These are phyloP conservation scores for Cotesia vestalis DNA, from an alignment of 1,140 invertebrate genomes.

Conservation along the genomic window DNA sequence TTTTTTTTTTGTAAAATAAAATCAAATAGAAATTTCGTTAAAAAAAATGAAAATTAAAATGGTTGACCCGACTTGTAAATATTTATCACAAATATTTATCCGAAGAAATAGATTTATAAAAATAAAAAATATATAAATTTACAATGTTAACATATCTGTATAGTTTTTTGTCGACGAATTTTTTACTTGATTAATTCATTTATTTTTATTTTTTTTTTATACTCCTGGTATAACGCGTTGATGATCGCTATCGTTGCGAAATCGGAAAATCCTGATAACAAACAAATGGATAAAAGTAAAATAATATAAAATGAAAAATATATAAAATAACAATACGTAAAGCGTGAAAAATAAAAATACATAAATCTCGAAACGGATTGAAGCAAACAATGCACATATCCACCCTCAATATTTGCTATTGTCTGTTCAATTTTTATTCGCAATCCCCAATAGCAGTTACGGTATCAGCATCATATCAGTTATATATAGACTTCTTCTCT, in stretches of 20 bases:
- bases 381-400: conserved; percentile 25
- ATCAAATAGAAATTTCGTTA: not conserved
- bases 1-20: too few relatives aligned
- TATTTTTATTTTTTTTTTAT: not conserved
- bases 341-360: conserved; percentile 17
- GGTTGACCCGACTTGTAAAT: too few relatives aligned
- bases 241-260: not conserved
- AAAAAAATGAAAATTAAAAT: too few relatives aligned
- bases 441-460: conserved; percentile 21
- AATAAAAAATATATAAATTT: too few relatives aligned
- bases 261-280: conserved; percentile 10
- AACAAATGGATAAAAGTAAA: conserved; percentile 5
- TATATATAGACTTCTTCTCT: not conserved
- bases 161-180: too few relatives aligned
- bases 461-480: not conserved
- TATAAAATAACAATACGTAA: conserved; percentile 11
- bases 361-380: conserved; percentile 22
- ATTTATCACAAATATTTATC: too few relatives aligned
- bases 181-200: too few relatives aligned
- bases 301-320: conserved; percentile 1
- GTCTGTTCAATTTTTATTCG: conserved; percentile 25
- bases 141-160: too few relatives aligned
- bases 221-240: not conserved
- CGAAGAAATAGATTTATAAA: too few relatives aligned
- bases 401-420: conserved; percentile 3